A percentile compares a stretch with the other conserved stretches of the same genome.
Evolutionary conservation across 2,888 invertebrate genomes (phyloP).

Genomic region (Polylopha cassiicola): DNA sequence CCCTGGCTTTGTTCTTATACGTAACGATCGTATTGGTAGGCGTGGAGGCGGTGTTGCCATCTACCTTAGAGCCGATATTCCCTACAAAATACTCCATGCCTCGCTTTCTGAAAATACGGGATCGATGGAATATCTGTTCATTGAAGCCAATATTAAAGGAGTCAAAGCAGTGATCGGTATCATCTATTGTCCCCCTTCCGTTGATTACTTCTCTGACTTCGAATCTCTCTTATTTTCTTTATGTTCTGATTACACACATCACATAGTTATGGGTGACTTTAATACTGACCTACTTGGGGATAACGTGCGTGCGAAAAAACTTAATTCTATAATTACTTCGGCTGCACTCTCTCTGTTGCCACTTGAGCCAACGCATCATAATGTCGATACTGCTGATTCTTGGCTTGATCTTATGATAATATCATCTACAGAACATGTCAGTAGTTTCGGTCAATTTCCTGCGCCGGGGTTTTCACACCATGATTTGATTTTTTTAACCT

Average conservation of each 20-base stretch:
- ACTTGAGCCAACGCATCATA: conserved; percentile 20
- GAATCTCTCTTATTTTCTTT: conserved; percentile 15
- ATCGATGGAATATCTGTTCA: conserved; percentile 14
- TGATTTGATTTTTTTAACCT: neutral
- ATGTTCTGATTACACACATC: conserved; percentile 16
- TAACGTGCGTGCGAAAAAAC: conserved; percentile 4
- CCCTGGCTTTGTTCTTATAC: neutral
- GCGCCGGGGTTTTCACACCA: conserved; percentile 4
- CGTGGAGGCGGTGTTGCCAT: conserved; percentile 24
- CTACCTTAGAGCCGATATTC: conserved; percentile 15
- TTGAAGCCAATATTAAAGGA: conserved; percentile 10
- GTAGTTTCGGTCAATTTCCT: neutral
- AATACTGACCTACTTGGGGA: conserved; percentile 17
- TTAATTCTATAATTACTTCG: conserved; percentile 6
- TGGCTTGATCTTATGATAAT: conserved; percentile 22
- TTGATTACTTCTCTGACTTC: conserved; percentile 20
- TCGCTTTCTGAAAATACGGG: conserved; percentile 8
- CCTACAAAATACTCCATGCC: conserved; percentile 7
- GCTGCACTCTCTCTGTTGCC: conserved; percentile 11
- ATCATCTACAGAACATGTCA: neutral
- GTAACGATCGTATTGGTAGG: conserved; percentile 2
- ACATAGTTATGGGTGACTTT: too few species aligned
- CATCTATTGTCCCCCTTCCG: conserved; percentile 21
- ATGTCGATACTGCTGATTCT: conserved; percentile 7
- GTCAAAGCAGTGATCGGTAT: conserved; percentile 18